Evolutionary conservation across 2,113 vertebrate species (phyloP).

Genomic region (Ictalurus furcatus): DNA sequence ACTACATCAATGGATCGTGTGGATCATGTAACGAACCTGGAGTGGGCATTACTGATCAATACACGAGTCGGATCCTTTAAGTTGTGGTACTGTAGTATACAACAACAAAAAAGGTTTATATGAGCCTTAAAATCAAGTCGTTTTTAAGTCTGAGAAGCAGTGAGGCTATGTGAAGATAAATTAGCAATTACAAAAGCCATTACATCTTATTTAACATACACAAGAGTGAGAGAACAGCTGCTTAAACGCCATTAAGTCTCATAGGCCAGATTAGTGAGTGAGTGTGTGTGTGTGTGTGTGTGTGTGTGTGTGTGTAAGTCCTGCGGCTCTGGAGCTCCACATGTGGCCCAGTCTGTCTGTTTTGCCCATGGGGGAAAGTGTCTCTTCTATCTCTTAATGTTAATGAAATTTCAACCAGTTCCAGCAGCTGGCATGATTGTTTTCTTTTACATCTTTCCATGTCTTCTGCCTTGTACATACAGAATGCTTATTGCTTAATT

Average conservation of each 20-base stretch:
- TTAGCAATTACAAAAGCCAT: slow-evolving; percentile 37
- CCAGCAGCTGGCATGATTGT: not conserved
- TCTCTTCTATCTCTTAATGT: slow-evolving; percentile 26
- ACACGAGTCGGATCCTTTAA: not conserved
- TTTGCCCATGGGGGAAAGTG: slow-evolving; percentile 27
- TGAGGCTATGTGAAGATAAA: slow-evolving; percentile 13
- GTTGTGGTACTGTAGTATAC: not conserved
- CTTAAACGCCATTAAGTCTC: not conserved
- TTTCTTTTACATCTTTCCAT: not conserved
- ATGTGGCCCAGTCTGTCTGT: slow-evolving; percentile 42
- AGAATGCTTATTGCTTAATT: not conserved
- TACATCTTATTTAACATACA: slow-evolving; percentile 33
- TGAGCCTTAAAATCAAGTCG: not conserved
- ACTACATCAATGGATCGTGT: not conserved
- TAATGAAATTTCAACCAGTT: not conserved
- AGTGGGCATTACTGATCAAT: not conserved
- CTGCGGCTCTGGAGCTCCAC: slow-evolving; percentile 23
- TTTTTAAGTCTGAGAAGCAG: not conserved
- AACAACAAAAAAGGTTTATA: not conserved
- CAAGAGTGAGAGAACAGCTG: slow-evolving; percentile 6
- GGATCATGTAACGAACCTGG: not conserved
- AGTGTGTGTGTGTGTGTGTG: not conserved
- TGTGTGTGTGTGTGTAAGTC: slow-evolving; percentile 5
- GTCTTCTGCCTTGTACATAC: not conserved
- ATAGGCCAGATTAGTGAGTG: slow-evolving; percentile 10